Evolutionary conservation across 2,113 vertebrate species (phyloP).

Genomic region (Erpornis zantholeuca): DNA sequence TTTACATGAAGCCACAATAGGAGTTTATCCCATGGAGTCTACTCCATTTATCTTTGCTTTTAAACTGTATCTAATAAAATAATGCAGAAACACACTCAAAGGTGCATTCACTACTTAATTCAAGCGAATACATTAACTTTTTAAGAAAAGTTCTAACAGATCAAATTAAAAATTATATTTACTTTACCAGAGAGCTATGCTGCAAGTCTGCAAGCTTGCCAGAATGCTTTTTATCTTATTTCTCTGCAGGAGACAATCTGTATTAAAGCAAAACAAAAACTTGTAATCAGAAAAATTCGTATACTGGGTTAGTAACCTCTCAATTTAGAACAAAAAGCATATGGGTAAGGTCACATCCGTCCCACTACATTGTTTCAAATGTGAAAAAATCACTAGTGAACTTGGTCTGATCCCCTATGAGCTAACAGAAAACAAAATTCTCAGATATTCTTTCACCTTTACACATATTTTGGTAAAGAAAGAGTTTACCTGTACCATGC

Average conservation of each 20-base stretch:
- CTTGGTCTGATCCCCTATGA: neutral
- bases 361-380: neutral
- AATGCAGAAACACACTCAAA: neutral
- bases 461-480: neutral
- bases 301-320: neutral
- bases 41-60: neutral
- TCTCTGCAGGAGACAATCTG: neutral
- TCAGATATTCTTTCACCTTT: neutral
- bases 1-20: neutral
- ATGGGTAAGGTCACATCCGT: neutral
- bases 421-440: neutral
- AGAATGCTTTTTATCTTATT: neutral
- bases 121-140: neutral
- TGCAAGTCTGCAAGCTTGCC: neutral
- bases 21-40: neutral
- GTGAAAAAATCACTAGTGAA: neutral
- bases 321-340: neutral
- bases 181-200: neutral
- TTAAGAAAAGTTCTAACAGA: neutral
- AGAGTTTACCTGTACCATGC: neutral
- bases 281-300: neutral
- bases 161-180: neutral
- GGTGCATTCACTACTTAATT: neutral
- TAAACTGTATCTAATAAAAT: neutral
- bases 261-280: neutral